These are phyloP conservation scores for Molossus alvarezi DNA, from an alignment of 2,797 vertebrate species.

Conservation along the genomic window DNA sequence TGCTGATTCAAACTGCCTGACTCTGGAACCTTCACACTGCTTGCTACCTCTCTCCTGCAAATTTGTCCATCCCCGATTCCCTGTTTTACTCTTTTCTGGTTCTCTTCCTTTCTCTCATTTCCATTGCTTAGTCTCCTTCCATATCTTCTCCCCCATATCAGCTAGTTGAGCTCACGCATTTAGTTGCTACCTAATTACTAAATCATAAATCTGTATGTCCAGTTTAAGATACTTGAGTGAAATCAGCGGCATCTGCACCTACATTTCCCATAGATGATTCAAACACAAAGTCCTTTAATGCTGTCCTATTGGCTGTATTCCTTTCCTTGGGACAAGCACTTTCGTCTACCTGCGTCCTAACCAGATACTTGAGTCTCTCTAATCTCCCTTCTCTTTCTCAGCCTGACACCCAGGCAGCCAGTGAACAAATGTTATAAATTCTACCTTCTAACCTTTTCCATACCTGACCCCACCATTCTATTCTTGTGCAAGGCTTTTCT, in stretches of 20 bases:
- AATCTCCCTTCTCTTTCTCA: slow-evolving; percentile 4
- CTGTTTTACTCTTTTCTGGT: neutral
- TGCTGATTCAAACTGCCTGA: neutral
- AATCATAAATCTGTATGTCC: neutral
- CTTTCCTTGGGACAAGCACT: neutral
- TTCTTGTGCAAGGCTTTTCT: neutral
- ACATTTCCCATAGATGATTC: neutral
- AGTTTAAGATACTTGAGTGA: neutral
- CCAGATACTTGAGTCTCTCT: neutral
- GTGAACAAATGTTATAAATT: neutral
- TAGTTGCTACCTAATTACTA: neutral
- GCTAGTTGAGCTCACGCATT: neutral
- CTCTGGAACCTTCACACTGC: neutral
- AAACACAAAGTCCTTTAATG: neutral
- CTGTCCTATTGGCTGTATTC: neutral
- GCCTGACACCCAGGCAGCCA: neutral
- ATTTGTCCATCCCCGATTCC: neutral
- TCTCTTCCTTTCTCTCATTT: neutral
- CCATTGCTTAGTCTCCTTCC: neutral
- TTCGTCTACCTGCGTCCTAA: neutral
- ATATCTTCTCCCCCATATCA: neutral
- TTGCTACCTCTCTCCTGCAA: neutral
- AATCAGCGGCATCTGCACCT: neutral
- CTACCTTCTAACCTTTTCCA: neutral
- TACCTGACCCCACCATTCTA: neutral